Conservation (phyloP, 2,888 invertebrate genomes). For the Lasioglossum vierecki region DNA sequence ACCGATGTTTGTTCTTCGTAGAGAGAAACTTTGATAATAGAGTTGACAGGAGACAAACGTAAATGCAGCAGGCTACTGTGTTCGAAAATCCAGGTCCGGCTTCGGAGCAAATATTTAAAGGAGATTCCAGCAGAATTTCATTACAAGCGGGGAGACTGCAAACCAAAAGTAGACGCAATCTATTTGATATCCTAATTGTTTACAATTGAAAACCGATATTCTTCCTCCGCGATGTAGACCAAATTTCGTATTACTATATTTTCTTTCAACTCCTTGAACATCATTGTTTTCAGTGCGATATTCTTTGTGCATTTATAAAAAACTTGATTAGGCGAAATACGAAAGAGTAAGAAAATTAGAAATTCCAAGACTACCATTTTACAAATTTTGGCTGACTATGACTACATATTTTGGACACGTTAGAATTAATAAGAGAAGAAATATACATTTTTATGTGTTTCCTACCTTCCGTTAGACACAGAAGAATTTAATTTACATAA, state of each 20-base stretch:
- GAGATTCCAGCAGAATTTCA: neutral
- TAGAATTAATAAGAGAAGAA: neutral
- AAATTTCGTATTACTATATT: neutral
- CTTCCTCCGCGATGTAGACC: neutral
- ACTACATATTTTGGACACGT: neutral
- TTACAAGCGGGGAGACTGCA: neutral
- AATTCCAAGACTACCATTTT: neutral
- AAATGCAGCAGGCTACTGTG: neutral
- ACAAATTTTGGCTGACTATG: too few species aligned
- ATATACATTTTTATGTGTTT: too few species aligned
- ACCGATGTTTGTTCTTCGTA: neutral
- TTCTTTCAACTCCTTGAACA: neutral
- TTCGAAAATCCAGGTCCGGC: neutral
- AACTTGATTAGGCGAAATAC: too few species aligned
- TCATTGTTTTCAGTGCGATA: neutral
- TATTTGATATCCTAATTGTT: neutral
- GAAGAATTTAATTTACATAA: neutral
- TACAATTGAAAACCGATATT: neutral
- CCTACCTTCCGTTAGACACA: too few species aligned
- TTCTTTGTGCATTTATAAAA: too few species aligned
- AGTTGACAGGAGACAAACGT: neutral
- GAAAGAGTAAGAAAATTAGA: neutral
- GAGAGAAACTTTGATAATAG: constrained; percentile 8
- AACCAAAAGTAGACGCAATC: neutral
- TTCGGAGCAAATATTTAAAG: neutral